Conservation (phyloP, 1,140 invertebrate species). For the Drosophila mauritiana region DNA sequence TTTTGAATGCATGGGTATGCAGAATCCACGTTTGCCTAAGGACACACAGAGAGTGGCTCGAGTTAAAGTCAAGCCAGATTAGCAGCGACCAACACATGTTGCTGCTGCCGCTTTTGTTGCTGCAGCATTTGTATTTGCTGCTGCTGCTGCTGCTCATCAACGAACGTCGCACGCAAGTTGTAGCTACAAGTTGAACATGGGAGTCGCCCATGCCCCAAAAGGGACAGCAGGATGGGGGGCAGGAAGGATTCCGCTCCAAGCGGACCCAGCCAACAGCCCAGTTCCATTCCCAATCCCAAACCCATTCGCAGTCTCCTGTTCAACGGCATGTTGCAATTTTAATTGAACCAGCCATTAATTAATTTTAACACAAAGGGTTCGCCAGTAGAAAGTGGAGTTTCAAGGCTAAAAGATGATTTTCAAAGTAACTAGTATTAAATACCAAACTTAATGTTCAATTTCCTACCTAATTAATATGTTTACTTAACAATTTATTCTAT, state of each 20-base stretch:
- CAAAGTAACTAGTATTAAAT: background rate
- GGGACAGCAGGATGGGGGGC: constrained; percentile 34
- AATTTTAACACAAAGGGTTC: constrained; percentile 56
- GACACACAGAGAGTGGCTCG: constrained; percentile 44
- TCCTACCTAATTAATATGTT: too few relatives aligned
- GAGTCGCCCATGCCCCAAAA: constrained; percentile 15
- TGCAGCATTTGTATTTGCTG: constrained; percentile 18
- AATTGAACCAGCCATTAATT: constrained; percentile 81
- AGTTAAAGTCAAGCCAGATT: constrained; percentile 59
- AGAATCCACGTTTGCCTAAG: constrained; percentile 50
- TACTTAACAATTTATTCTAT: too few relatives aligned
- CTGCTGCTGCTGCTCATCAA: constrained; percentile 63
- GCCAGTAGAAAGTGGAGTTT: background rate
- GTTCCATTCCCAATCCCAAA: too few relatives aligned
- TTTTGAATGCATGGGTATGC: constrained; percentile 2
- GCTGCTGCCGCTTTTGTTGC: constrained; percentile 24
- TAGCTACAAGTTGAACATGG: constrained; percentile 75
- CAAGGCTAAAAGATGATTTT: background rate
- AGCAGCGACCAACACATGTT: constrained; percentile 72
- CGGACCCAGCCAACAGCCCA: constrained; percentile 15
- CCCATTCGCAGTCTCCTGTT: constrained; percentile 37
- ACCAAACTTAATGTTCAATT: background rate
- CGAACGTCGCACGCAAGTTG: constrained; percentile 74
- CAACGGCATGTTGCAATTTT: constrained; percentile 82
- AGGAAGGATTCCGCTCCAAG: constrained; percentile 17